Percentiles rank a stretch among this genome's conserved stretches.
Evolutionary conservation across 2,113 vertebrate species (phyloP).

Genomic region (Odontesthes bonariensis): DNA sequence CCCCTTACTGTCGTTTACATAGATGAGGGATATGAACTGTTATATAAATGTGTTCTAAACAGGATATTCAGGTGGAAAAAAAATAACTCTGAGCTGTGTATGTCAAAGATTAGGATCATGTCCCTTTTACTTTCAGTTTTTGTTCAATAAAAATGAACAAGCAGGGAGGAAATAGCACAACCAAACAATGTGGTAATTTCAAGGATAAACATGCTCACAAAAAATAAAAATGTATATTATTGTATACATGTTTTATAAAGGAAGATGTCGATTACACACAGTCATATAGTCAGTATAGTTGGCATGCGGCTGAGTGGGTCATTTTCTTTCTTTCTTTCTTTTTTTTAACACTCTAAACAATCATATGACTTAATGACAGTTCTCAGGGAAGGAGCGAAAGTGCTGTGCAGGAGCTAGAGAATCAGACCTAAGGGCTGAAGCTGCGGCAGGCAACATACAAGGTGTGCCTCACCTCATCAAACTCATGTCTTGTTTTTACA

Average conservation of each 20-base stretch:
- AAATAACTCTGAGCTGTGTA: background rate
- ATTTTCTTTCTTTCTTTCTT: conserved; percentile 39
- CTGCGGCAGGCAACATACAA: conserved; percentile 43
- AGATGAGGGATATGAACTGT: background rate
- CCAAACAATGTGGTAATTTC: too few species aligned
- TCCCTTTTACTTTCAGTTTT: too few species aligned
- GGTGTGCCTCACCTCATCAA: conserved; percentile 61
- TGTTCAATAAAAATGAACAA: too few species aligned
- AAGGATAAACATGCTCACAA: too few species aligned
- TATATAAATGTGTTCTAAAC: conserved; percentile 1
- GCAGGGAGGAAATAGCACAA: too few species aligned
- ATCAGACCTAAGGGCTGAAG: conserved; percentile 49
- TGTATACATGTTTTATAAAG: background rate
- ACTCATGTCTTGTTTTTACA: conserved; percentile 58
- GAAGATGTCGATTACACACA: conserved; percentile 20
- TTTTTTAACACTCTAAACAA: conserved; percentile 53
- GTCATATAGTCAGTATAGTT: conserved; percentile 42
- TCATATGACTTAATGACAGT: conserved; percentile 68
- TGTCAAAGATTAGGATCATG: too few species aligned
- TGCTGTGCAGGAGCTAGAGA: conserved; percentile 31
- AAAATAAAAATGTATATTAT: too few species aligned
- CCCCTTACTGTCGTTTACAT: background rate
- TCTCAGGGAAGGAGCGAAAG: conserved; percentile 52
- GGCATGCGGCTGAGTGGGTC: conserved; percentile 51
- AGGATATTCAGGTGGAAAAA: background rate